These are phyloP conservation scores for Myanophis thanlyinensis DNA, from an alignment of 2,113 vertebrate species.

Conservation along the genomic window DNA sequence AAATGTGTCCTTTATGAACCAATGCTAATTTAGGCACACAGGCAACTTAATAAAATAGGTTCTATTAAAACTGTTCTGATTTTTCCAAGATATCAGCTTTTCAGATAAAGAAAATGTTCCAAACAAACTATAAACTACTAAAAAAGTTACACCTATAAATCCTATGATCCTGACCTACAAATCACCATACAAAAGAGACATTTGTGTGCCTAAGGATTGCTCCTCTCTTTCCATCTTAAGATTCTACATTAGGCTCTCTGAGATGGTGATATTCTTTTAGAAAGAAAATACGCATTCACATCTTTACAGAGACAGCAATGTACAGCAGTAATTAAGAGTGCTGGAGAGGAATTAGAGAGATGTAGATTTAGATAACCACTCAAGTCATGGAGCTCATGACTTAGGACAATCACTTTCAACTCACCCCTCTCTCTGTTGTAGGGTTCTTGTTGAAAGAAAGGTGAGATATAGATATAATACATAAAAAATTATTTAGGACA, in stretches of 20 bases:
- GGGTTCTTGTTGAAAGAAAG: background rate
- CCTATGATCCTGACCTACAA: background rate
- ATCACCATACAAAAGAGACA: background rate
- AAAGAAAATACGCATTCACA: background rate
- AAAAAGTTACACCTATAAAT: background rate
- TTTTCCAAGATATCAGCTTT: background rate
- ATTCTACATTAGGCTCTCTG: background rate
- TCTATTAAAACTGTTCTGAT: background rate
- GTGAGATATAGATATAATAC: background rate
- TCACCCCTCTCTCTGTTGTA: background rate
- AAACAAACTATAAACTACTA: background rate
- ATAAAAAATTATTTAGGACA: background rate
- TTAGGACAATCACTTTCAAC: background rate
- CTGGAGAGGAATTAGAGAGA: background rate
- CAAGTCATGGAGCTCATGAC: background rate
- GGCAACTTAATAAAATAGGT: background rate
- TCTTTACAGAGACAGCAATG: background rate
- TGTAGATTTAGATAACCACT: background rate
- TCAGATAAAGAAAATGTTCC: background rate
- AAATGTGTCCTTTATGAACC: background rate
- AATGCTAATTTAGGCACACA: background rate
- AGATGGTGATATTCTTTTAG: background rate
- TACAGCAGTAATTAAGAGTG: background rate
- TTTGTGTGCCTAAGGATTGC: background rate
- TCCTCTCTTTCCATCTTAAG: background rate